Percentiles rank a stretch among this genome's conserved stretches.
Conservation (phyloP, 1,140 invertebrate species). For the Agrypnia vestita region DNA sequence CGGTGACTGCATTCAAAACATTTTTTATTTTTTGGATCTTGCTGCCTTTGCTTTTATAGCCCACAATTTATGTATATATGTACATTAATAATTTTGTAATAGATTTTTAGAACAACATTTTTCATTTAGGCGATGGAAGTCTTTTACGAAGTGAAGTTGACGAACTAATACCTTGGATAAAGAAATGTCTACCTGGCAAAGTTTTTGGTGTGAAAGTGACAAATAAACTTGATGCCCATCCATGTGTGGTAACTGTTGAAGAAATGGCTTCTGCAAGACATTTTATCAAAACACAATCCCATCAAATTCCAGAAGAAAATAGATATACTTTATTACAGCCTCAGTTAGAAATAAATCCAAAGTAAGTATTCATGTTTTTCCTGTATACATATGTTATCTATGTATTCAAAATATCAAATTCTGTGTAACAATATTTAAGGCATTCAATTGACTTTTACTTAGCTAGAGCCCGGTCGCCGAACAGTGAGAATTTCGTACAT, state of each 20-base stretch:
- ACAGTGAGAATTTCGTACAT: too few species aligned
- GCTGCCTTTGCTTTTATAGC: too few species aligned
- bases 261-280: conserved; percentile 97
- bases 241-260: conserved; percentile 94
- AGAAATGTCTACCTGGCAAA: conserved; percentile 83
- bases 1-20: too few species aligned
- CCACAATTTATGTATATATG: conserved; percentile 14
- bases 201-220: conserved; percentile 89
- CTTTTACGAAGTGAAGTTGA: conserved; percentile 83
- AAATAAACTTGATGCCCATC: conserved; percentile 88
- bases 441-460: too few species aligned
- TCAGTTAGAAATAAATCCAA: conserved; percentile 94
- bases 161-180: conserved; percentile 85
- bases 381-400: too few species aligned
- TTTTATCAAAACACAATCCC: conserved; percentile 92
- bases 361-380: conserved; percentile 72
- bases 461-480: too few species aligned
- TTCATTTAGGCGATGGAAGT: conserved; percentile 76
- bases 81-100: not conserved
- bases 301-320: conserved; percentile 89
- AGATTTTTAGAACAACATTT: not conserved
- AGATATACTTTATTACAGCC: conserved; percentile 91
- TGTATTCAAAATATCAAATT: too few species aligned
- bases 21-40: too few species aligned
- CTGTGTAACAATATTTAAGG: too few species aligned